Percentiles rank a stretch among this genome's conserved stretches.
phyloP scores from a whole-genome alignment of 2,113 vertebrate species.

The Chrysochloris asiatica region DNA sequence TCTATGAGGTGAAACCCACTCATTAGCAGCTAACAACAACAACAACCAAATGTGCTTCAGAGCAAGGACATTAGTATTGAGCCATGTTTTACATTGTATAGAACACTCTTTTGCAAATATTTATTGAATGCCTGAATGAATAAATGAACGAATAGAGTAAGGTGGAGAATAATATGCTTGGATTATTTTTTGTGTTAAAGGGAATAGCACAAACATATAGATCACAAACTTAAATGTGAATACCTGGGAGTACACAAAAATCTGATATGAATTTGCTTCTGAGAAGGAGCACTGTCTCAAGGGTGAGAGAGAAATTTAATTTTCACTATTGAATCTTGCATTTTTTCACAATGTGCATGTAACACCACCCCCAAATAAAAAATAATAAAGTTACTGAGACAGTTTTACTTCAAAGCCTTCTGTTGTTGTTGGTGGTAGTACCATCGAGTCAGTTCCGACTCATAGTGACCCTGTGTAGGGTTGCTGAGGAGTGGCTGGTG shows the following conservation, averaged over 20 bases:
- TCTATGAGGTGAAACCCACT: neutral
- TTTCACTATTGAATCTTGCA: neutral
- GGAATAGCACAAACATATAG: neutral
- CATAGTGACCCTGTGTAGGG: too few species aligned
- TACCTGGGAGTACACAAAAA: neutral
- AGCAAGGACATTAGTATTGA: neutral
- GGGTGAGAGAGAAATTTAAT: neutral
- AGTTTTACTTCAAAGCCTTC: conserved; percentile 32
- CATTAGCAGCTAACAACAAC: neutral
- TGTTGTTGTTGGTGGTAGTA: too few species aligned
- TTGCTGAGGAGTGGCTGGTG: too few species aligned
- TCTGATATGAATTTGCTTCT: neutral
- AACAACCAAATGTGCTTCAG: neutral
- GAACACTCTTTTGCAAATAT: neutral
- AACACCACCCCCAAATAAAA: neutral
- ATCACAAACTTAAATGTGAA: neutral
- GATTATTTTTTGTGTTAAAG: neutral
- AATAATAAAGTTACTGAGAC: conserved; percentile 49
- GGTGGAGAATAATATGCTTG: neutral
- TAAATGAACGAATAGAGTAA: neutral
- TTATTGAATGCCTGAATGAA: neutral
- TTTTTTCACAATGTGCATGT: neutral
- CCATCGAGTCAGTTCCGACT: too few species aligned
- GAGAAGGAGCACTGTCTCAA: neutral
- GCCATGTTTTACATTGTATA: neutral